phyloP scores from a whole-genome alignment of 2,113 vertebrate species.

The Bettongia penicillata region DNA sequence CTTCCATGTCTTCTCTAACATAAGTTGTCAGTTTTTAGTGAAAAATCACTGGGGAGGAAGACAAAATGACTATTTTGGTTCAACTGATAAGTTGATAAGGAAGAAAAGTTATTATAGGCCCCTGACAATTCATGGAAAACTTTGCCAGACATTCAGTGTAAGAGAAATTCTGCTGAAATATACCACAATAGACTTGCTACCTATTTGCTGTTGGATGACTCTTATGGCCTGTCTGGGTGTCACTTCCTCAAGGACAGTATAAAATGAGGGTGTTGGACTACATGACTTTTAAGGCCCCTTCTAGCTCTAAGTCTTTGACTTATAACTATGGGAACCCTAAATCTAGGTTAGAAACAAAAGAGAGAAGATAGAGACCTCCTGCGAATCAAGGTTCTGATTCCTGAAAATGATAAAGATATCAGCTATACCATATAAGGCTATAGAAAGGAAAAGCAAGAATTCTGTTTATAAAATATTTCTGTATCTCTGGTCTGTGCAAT shows the following conservation, averaged over 20 bases:
- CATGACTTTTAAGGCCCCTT: neutral
- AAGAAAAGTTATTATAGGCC: constrained; percentile 50
- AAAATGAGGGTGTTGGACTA: neutral
- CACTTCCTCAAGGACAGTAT: neutral
- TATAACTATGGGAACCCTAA: neutral
- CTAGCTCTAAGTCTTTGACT: neutral
- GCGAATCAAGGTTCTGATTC: neutral
- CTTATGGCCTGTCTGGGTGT: neutral
- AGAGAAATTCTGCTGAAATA: neutral
- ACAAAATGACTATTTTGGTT: constrained; percentile 53
- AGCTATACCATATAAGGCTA: neutral
- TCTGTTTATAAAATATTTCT: neutral
- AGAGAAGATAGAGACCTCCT: neutral
- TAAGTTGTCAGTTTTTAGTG: constrained; percentile 54
- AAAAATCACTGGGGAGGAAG: constrained; percentile 41
- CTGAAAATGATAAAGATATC: neutral
- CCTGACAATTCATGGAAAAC: constrained; percentile 37
- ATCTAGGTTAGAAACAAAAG: neutral
- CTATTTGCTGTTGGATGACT: neutral
- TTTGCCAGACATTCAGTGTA: neutral
- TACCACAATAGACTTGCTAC: neutral
- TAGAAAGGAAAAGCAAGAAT: neutral
- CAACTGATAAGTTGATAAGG: constrained; percentile 46
- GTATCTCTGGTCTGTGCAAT: neutral
- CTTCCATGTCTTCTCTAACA: neutral